Base-by-base conservation (phyloP, 37 sponge, comb jelly and placozoan species). In the Mnemiopsis leidyi region DNA sequence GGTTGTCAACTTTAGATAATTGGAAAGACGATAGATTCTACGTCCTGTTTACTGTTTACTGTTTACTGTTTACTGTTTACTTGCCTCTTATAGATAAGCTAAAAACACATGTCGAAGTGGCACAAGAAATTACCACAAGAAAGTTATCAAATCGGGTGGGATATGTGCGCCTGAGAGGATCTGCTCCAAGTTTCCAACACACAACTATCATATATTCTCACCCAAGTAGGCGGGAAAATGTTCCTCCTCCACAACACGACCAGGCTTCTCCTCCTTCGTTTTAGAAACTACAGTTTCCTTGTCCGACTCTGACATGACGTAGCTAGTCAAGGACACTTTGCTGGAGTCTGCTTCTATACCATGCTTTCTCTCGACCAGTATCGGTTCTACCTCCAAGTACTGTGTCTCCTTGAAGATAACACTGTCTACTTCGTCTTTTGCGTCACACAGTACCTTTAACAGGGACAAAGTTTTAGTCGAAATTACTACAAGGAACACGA, bases 401-500 rank as follows among this genome's bases (percentile, higher is more conserved):
- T 85, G 90, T 2, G 90, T 85, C 36, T 85, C 90, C 61, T 39
- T 36, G 48, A 85, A 85, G 5, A 28, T 33, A 23, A 40, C 48
- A 39, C 90, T 85, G 21, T 38, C 40, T 39, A 85, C 36, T 28
- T 85, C 90, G 3, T 85, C 90, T 26, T 85, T 85, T 16, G 61
- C 61, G 23, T 85, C 90, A 85, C 90, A 23, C 26, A 85, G 20
- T 23, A 85, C 90, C 90, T 85, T 24, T 48, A 48, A n/a, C n/a
- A n/a, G n/a, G n/a, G n/a, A n/a, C n/a, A n/a, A n/a, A n/a, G n/a
- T n/a, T n/a, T n/a, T n/a, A n/a, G n/a, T n/a, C n/a, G n/a, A n/a
- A n/a, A n/a, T n/a, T n/a, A n/a, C n/a, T n/a, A n/a, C n/a, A n/a
- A n/a, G n/a, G n/a, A n/a, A n/a, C n/a, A n/a, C n/a, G n/a, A n/a